Percentiles rank a stretch among this genome's conserved stretches.
Evolutionary conservation across 2,888 invertebrate genomes (phyloP).

Genomic region (Hypsopygia costalis): DNA sequence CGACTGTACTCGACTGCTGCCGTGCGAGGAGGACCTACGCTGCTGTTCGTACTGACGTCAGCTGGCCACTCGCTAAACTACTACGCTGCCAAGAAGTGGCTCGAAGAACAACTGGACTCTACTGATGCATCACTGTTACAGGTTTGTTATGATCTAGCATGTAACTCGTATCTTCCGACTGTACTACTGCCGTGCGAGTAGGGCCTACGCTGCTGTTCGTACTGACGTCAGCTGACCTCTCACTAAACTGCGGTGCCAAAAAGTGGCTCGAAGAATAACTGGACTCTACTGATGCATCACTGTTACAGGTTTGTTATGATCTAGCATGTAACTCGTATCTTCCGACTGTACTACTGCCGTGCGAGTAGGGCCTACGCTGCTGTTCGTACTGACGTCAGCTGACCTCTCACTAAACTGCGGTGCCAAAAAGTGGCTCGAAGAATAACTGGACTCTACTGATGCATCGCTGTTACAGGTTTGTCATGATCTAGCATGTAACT

Average conservation of each 20-base stretch:
- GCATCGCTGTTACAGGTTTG: conserved; percentile 88
- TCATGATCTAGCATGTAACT: no score
- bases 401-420: conserved; percentile 95
- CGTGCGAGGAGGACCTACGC: conserved; percentile 86
- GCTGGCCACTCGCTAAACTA: conserved; percentile 95
- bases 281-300: conserved; percentile 86
- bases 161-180: conserved; percentile 94
- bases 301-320: conserved; percentile 92
- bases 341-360: conserved; percentile 88
- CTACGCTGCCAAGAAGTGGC: conserved; percentile 97
- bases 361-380: conserved; percentile 87
- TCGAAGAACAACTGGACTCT: conserved; percentile 94
- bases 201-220: conserved; percentile 92
- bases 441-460: conserved; percentile 90
- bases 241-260: conserved; percentile 94
- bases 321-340: no score
- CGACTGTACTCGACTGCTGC: conserved; percentile 88
- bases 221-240: conserved; percentile 93
- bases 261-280: conserved; percentile 97
- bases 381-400: conserved; percentile 94
- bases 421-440: conserved; percentile 97
- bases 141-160: conserved; percentile 73
- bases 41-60: conserved; percentile 94
- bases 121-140: conserved; percentile 85
- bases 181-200: conserved; percentile 86